Percentiles rank a stretch among this genome's conserved stretches.
phyloP scores from a whole-genome alignment of 2,797 vertebrate species.

The Apogon talboti region DNA sequence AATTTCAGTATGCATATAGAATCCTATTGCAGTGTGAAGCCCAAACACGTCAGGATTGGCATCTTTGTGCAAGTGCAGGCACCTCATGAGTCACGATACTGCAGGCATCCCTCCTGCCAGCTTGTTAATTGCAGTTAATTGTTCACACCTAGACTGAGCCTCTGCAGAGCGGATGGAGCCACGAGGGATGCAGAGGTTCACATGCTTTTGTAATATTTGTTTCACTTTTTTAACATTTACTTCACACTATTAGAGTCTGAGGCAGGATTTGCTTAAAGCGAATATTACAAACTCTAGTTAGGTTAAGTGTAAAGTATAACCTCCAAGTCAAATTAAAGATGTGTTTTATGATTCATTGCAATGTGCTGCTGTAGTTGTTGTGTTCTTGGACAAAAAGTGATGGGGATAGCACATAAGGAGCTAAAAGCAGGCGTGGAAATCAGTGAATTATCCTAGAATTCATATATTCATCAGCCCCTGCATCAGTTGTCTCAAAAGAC shows the following conservation, averaged over 20 bases:
- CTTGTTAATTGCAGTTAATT: slow-evolving; percentile 3
- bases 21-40: too few relatives aligned
- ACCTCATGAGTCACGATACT: too few relatives aligned
- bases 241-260: not conserved
- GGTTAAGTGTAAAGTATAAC: not conserved
- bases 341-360: not conserved
- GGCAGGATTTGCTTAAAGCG: not conserved
- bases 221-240: not conserved
- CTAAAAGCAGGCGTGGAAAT: too few relatives aligned
- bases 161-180: not conserved
- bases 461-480: not conserved
- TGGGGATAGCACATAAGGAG: too few relatives aligned
- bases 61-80: too few relatives aligned
- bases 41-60: too few relatives aligned
- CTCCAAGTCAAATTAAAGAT: not conserved
- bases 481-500: not conserved
- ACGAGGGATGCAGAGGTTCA: not conserved
- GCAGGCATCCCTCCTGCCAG: not conserved
- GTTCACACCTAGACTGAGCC: not conserved
- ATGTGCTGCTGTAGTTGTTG: not conserved
- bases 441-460: not conserved
- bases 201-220: too few relatives aligned
- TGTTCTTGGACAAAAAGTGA: not conserved
- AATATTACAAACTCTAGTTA: not conserved
- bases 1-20: too few relatives aligned